Percentiles rank a stretch among this genome's conserved stretches.
Conservation (phyloP, 2,797 vertebrate species). For the Siniperca obscura region DNA sequence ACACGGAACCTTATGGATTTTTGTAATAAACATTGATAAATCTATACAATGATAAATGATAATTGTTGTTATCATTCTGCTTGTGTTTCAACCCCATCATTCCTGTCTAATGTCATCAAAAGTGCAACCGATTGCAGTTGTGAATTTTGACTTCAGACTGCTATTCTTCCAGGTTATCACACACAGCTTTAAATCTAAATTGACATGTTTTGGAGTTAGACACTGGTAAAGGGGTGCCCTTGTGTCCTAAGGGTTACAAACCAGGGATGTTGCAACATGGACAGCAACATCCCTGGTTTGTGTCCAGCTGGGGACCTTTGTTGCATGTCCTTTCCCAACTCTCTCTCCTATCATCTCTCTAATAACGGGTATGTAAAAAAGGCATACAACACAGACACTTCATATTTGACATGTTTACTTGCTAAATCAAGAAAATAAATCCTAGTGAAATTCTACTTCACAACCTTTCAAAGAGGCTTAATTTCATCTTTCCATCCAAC, state of each 20-base stretch:
- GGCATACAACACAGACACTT: not conserved
- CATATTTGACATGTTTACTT: not conserved
- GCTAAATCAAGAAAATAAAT: not conserved
- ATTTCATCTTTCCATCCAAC: not conserved
- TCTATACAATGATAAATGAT: not conserved
- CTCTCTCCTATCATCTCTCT: not conserved
- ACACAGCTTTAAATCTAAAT: not conserved
- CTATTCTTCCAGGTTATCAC: not conserved
- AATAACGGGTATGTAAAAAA: no score
- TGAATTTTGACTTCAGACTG: not conserved
- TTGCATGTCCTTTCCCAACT: not conserved
- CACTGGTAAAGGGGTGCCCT: not conserved
- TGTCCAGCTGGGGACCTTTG: not conserved
- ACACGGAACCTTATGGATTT: not conserved
- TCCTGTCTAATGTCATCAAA: not conserved
- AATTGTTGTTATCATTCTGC: not conserved
- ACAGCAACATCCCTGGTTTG: not conserved
- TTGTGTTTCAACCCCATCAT: not conserved
- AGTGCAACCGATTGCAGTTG: not conserved
- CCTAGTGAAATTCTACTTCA: not conserved
- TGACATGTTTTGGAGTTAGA: not conserved
- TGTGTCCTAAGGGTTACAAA: not conserved
- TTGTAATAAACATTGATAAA: not conserved
- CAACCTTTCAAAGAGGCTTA: not conserved
- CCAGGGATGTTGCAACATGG: not conserved